phyloP scores from a whole-genome alignment of 1,140 invertebrate genomes.

The Drosophila asahinai region DNA sequence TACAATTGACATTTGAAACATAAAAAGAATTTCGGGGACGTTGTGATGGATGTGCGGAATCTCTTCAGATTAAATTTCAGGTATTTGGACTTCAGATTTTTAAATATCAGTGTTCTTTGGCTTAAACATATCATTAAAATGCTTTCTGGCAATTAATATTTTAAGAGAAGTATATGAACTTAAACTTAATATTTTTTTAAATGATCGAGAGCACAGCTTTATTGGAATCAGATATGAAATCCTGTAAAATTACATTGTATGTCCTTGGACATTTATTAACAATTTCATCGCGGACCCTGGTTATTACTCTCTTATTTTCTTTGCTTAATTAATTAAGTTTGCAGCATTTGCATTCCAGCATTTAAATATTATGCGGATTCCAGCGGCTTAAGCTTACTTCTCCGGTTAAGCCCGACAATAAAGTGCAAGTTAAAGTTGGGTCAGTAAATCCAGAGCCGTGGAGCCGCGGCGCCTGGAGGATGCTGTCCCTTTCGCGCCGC shows the following conservation, averaged over 20 bases:
- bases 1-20: too few relatives aligned
- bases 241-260: neutral
- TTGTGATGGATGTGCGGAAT: too few relatives aligned
- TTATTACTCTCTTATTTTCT: too few relatives aligned
- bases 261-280: neutral
- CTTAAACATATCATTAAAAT: too few relatives aligned
- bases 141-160: neutral
- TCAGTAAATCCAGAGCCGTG: slow-evolving; percentile 22
- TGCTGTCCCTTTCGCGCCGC: slow-evolving; percentile 11
- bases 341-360: neutral
- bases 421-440: slow-evolving; percentile 44
- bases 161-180: too few relatives aligned
- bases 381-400: slow-evolving; percentile 12
- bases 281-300: neutral
- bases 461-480: slow-evolving; percentile 5
- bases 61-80: too few relatives aligned
- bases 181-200: neutral
- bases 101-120: too few relatives aligned
- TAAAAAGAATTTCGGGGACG: neutral
- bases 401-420: slow-evolving; percentile 17
- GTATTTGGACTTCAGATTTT: too few relatives aligned
- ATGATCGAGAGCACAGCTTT: neutral
- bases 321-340: neutral
- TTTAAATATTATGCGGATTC: slow-evolving; percentile 4
- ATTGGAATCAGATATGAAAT: neutral